phyloP scores from a whole-genome alignment of 2,113 vertebrate genomes.

The Rhizomys pruinosus region DNA sequence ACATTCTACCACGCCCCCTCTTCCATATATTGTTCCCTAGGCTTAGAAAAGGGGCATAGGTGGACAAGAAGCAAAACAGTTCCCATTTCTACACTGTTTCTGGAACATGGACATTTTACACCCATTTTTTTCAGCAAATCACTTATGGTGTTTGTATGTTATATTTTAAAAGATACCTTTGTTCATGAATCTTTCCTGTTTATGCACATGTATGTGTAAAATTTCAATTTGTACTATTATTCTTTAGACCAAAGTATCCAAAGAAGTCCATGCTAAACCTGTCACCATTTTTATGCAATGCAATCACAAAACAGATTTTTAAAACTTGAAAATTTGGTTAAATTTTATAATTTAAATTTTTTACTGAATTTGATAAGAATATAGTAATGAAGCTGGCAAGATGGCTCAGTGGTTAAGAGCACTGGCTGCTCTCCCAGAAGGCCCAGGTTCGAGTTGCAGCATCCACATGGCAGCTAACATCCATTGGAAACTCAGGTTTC shows the following conservation, averaged over 20 bases:
- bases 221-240: slow-evolving; percentile 3
- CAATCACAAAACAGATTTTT: background rate
- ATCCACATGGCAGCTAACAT: no score
- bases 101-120: background rate
- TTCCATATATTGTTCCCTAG: no score
- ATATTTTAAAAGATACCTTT: background rate
- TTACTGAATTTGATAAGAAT: background rate
- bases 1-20: no score
- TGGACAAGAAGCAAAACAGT: no score
- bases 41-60: no score
- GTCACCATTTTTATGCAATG: background rate
- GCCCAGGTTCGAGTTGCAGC: no score
- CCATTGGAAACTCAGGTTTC: no score
- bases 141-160: background rate
- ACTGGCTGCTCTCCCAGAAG: no score
- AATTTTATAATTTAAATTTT: background rate
- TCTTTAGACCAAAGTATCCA: background rate
- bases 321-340: background rate
- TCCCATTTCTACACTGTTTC: background rate
- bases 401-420: no score
- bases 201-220: background rate
- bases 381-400: background rate
- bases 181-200: background rate
- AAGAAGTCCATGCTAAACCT: background rate
- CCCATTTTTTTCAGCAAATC: background rate